Evolutionary conservation across 2,797 vertebrate genomes (phyloP), one percentile per base, ranked within the genome.

Genomic region (Sebastes wilsoni): DNA sequence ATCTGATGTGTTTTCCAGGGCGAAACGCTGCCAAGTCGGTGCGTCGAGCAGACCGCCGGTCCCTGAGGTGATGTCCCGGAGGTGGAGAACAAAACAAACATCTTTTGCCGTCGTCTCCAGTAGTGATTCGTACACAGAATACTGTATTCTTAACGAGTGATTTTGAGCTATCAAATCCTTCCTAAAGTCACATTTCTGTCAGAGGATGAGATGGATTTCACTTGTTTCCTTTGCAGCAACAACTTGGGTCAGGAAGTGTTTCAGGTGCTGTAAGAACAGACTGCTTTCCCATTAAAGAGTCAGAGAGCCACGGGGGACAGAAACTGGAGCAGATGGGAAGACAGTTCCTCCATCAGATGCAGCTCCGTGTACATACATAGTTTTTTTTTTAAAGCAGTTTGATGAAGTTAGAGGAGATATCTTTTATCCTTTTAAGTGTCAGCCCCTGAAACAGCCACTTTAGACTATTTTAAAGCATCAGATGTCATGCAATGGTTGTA

Each of bases 1-100:
- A 25, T 69, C 79, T 80, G 80, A 93, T 92, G 79, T 52, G 76
- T 89, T 93, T 93, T 93, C 91, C 93, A 94, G 90, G 65, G 18
- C 30, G 20, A 34, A 25, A 6, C 58, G 76, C 55, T 66, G 87
- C 87, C 75, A 73, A 69, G 73, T 32, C 65, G 9, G 61, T 66
- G 61, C 28, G 36, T 85, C 66, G 25, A 71, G 30, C 81, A 49
- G 78, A 67, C 76, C 5, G 14, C 38, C 55, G 6, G 28, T 75
- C 80, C 59, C 83, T 0, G 34, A 83, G 78, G 72, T 18, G 79
- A 79, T 2, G 73, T 86, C 81, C 81, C 58, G 1, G 75, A 82
- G 81, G 74, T 23, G 3, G 61, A 77, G 18, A 72, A 54, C 49
- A 49, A 79, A 84, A 75, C 73, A 79, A 82, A 89, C 78, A 79